Conservation (phyloP, 2,888 invertebrate genomes). For the Phalangium opilio region DNA sequence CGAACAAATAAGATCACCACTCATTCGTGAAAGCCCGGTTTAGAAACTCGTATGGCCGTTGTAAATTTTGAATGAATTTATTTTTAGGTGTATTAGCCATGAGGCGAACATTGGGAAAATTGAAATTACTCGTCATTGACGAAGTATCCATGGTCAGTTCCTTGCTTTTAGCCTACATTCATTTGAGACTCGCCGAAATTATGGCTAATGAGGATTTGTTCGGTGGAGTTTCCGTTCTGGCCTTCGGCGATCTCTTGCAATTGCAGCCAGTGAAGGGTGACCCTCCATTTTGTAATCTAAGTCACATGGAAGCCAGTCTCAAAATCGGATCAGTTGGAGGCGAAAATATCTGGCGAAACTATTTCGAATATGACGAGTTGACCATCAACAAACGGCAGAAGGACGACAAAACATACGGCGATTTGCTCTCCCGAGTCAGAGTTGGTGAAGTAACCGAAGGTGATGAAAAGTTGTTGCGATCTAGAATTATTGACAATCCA, state of each 20-base stretch:
- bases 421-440: neutral
- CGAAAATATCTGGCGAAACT: neutral
- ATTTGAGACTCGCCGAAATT: slow-evolving; percentile 6
- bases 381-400: neutral
- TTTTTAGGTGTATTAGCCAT: too few species aligned
- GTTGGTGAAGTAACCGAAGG: neutral
- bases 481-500: neutral
- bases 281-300: neutral
- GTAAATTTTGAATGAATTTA: too few species aligned
- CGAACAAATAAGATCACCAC: too few species aligned
- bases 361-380: neutral
- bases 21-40: too few species aligned
- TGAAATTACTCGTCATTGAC: slow-evolving; percentile 3
- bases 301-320: neutral
- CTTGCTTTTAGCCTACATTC: slow-evolving; percentile 3
- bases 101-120: neutral
- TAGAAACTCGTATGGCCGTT: too few species aligned
- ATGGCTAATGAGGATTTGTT: slow-evolving; percentile 7
- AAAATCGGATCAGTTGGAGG: neutral
- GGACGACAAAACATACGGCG: neutral
- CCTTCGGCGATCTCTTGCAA: slow-evolving; percentile 6
- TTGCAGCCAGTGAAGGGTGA: slow-evolving; percentile 1
- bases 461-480: neutral
- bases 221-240: slow-evolving; percentile 3
- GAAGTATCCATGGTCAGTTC: slow-evolving; percentile 6